These are phyloP conservation scores for Atherinomorus stipes DNA, from an alignment of 2,113 vertebrate genomes.

Conservation along the genomic window DNA sequence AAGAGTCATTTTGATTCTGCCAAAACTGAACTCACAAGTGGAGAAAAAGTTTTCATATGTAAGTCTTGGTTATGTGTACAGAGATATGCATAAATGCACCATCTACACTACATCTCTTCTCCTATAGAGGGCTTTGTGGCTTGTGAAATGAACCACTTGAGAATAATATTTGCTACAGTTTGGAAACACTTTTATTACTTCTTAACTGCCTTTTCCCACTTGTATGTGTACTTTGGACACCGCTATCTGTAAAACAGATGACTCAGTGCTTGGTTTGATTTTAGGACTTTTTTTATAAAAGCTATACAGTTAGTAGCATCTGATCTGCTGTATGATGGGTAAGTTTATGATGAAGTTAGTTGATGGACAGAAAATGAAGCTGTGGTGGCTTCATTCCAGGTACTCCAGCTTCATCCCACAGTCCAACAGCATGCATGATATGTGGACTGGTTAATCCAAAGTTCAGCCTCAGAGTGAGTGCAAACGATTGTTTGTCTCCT, in stretches of 20 bases:
- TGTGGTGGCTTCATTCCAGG: not conserved
- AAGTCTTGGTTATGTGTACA: not conserved
- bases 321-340: not conserved
- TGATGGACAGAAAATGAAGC: constrained; percentile 7
- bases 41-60: not conserved
- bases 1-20: no score
- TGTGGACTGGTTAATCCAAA: no score
- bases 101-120: not conserved
- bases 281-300: not conserved
- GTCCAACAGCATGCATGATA: no score
- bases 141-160: not conserved
- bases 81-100: not conserved
- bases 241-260: not conserved
- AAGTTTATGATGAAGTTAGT: constrained; percentile 5
- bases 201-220: not conserved
- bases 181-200: not conserved
- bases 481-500: no score
- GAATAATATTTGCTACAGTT: not conserved
- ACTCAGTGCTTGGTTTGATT: not conserved
- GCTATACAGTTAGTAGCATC: not conserved
- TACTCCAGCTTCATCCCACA: no score
- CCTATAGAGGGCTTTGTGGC: not conserved
- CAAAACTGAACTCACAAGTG: not conserved
- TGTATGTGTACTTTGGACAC: no score
- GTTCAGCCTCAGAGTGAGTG: no score